A percentile compares a stretch with the other conserved stretches of the same genome.
Evolutionary conservation across 2,888 invertebrate species (phyloP).

Genomic region (Caenorhabditis sp.): DNA sequence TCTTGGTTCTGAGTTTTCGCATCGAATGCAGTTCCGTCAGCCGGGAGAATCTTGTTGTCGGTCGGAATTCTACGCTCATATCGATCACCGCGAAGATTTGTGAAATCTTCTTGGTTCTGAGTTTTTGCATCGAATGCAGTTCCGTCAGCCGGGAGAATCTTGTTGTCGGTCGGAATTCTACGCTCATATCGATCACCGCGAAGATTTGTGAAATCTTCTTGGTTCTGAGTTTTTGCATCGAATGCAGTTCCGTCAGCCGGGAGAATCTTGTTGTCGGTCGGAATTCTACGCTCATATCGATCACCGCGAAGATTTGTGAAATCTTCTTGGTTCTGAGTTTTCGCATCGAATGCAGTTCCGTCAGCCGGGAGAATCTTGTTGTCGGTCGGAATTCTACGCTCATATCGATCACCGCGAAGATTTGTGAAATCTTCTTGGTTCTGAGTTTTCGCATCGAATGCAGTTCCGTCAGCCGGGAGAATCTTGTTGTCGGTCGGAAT

Average conservation of each 20-base stretch:
- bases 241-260: constrained; percentile 9
- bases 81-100: constrained; percentile 1
- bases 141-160: constrained; percentile 9
- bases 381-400: constrained; percentile 12
- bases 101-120: constrained; percentile 5
- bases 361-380: constrained; percentile 23
- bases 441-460: constrained; percentile 8
- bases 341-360: constrained; percentile 9
- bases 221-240: constrained; percentile 8
- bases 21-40: constrained; percentile 1
- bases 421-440: constrained; percentile 20
- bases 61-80: not conserved
- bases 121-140: not conserved
- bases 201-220: constrained; percentile 7
- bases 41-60: constrained; percentile 7
- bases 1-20: not conserved
- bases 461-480: constrained; percentile 14
- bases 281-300: constrained; percentile 10
- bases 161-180: constrained; percentile 12
- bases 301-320: constrained; percentile 15
- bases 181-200: constrained; percentile 10
- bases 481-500: constrained; percentile 24
- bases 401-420: constrained; percentile 10
- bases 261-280: constrained; percentile 16
- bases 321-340: constrained; percentile 21